phyloP scores from a whole-genome alignment of 2,888 invertebrate genomes.

The Drosophila yooni region DNA sequence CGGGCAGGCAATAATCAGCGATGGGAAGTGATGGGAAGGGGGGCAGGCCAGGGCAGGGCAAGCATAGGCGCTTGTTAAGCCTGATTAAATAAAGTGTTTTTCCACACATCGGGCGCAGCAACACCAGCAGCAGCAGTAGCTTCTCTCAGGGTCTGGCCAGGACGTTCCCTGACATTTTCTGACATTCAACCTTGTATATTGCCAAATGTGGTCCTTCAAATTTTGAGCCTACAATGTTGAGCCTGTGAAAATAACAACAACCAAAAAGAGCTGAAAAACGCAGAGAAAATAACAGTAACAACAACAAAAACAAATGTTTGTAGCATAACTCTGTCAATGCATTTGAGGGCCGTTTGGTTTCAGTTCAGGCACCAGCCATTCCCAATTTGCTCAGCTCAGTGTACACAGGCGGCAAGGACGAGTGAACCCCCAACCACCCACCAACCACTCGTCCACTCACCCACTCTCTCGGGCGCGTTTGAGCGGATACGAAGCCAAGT shows the following conservation, averaged over 20 bases:
- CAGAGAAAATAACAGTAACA: slow-evolving; percentile 13
- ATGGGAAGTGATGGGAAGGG: not conserved
- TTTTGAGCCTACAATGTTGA: slow-evolving; percentile 72
- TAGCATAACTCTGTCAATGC: slow-evolving; percentile 78
- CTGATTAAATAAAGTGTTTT: slow-evolving; percentile 46
- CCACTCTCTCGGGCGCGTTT: slow-evolving; percentile 27
- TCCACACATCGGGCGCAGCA: slow-evolving; percentile 15
- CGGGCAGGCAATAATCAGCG: not conserved
- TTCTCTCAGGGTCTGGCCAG: slow-evolving; percentile 37
- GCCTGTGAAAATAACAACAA: slow-evolving; percentile 42
- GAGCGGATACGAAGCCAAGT: slow-evolving; percentile 42
- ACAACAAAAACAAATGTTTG: slow-evolving; percentile 30
- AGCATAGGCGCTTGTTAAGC: slow-evolving; percentile 5
- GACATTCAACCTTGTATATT: slow-evolving; percentile 70
- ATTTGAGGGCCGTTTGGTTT: slow-evolving; percentile 74
- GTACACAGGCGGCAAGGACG: slow-evolving; percentile 62
- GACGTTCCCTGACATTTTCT: slow-evolving; percentile 70
- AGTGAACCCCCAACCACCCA: slow-evolving; percentile 20
- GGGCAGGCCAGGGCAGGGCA: not conserved
- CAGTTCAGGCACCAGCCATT: slow-evolving; percentile 37
- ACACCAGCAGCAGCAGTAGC: slow-evolving; percentile 43
- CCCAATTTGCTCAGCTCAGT: slow-evolving; percentile 54
- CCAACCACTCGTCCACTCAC: slow-evolving; percentile 5
- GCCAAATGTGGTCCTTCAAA: slow-evolving; percentile 76
- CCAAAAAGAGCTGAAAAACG: slow-evolving; percentile 23